Evolutionary conservation across 2,113 vertebrate species (phyloP).

Genomic region (Syngnathus typhle): DNA sequence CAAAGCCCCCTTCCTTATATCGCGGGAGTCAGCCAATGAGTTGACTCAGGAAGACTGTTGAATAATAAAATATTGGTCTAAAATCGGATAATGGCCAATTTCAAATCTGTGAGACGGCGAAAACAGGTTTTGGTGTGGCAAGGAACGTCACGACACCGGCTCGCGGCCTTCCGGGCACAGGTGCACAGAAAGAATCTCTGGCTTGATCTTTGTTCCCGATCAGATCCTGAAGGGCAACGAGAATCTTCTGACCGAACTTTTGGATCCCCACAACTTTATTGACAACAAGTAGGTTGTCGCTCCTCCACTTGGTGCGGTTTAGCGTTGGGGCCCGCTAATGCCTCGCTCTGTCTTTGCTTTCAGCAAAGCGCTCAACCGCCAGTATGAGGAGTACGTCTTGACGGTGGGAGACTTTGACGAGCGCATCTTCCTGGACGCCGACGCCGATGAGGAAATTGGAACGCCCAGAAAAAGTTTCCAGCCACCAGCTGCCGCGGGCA

Average conservation of each 20-base stretch:
- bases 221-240: conserved; percentile 88
- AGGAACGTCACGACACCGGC: too few relatives aligned
- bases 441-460: conserved; percentile 95
- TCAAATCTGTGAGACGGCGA: neutral
- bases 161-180: too few relatives aligned
- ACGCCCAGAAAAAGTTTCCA: conserved; percentile 77
- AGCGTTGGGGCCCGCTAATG: neutral
- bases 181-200: neutral
- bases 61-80: neutral
- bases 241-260: conserved; percentile 79
- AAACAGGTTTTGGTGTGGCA: too few relatives aligned
- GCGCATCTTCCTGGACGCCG: conserved; percentile 89
- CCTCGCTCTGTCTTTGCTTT: conserved; percentile 1
- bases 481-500: conserved; percentile 54
- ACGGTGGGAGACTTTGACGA: conserved; percentile 96
- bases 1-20: too few relatives aligned
- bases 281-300: conserved; percentile 84
- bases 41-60: too few relatives aligned
- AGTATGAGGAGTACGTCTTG: conserved; percentile 95
- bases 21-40: neutral
- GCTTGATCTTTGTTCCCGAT: neutral
- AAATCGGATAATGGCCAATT: neutral
- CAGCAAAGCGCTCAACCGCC: conserved; percentile 92
- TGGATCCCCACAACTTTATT: conserved; percentile 79
- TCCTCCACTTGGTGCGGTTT: neutral